Conservation (phyloP, 2,888 invertebrate genomes). For the Lottia scabra region DNA sequence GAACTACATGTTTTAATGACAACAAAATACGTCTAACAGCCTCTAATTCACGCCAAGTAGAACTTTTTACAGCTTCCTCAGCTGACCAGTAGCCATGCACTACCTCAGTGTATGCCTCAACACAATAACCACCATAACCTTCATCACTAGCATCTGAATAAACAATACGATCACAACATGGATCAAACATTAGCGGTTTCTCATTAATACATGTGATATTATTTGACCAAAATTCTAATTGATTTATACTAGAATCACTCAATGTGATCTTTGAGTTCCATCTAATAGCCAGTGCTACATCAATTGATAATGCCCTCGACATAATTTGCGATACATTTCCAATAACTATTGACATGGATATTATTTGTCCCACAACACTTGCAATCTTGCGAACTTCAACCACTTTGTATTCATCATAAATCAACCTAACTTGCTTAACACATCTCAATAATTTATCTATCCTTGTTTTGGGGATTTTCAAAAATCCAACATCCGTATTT, state of each 20-base stretch:
- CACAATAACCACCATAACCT: slow-evolving; percentile 17
- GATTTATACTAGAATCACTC: too few species aligned
- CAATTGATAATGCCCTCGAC: slow-evolving; percentile 30
- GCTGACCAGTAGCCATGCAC: slow-evolving; percentile 12
- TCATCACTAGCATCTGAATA: slow-evolving; percentile 17
- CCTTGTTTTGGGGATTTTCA: slow-evolving; percentile 16
- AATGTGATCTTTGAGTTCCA: too few species aligned
- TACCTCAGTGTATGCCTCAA: slow-evolving; percentile 4
- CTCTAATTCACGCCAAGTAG: slow-evolving; percentile 21
- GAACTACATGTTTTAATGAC: not conserved
- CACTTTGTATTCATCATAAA: not conserved
- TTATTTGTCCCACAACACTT: slow-evolving; percentile 34
- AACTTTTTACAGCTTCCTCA: slow-evolving; percentile 11
- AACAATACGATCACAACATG: slow-evolving; percentile 11
- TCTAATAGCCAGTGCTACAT: slow-evolving; percentile 10
- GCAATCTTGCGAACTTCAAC: slow-evolving; percentile 26
- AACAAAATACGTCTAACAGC: slow-evolving; percentile 8
- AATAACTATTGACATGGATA: slow-evolving; percentile 32
- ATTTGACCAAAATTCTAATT: too few species aligned
- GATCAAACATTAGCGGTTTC: not conserved
- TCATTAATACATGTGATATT: too few species aligned
- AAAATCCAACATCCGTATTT: slow-evolving; percentile 14
- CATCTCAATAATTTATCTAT: slow-evolving; percentile 13
- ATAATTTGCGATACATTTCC: slow-evolving; percentile 34
- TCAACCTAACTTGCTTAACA: not conserved